Evolutionary conservation across 2,797 vertebrate genomes (phyloP).

Genomic region (Cossypha heuglini): DNA sequence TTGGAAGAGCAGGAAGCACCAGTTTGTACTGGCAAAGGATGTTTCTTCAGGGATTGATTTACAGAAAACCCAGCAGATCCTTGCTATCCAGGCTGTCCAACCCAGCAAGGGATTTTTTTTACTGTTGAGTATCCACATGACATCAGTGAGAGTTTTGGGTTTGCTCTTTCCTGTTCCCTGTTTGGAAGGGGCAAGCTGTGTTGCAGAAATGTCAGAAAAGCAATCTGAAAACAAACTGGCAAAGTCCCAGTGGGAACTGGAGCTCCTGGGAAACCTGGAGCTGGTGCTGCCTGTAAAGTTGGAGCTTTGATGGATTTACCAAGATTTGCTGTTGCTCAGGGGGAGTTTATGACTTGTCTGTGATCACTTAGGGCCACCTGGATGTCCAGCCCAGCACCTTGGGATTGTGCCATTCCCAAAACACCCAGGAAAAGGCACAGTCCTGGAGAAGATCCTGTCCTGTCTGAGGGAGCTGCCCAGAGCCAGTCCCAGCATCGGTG

Average conservation of each 20-base stretch:
- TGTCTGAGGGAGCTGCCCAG: neutral
- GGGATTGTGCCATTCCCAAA: neutral
- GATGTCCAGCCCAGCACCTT: neutral
- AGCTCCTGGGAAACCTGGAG: neutral
- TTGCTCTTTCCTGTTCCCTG: neutral
- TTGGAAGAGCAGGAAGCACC: neutral
- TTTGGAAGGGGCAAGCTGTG: neutral
- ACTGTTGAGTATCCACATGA: rapidly evolving
- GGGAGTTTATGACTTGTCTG: neutral
- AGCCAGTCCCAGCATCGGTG: rapidly evolving
- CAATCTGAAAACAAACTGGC: neutral
- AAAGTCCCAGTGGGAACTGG: neutral
- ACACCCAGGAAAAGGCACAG: rapidly evolving
- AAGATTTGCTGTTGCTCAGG: neutral
- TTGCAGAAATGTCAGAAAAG: neutral
- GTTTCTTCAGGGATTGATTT: neutral
- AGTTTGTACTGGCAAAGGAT: neutral
- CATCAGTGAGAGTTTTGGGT: neutral
- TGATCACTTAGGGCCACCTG: neutral
- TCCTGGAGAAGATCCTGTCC: neutral
- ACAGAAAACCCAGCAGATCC: neutral
- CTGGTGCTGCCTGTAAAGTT: neutral
- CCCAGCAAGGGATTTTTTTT: neutral
- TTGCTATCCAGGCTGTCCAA: rapidly evolving
- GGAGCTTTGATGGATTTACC: neutral